phyloP scores from a whole-genome alignment of 1,140 invertebrate species.

The Hetaerina americana region DNA sequence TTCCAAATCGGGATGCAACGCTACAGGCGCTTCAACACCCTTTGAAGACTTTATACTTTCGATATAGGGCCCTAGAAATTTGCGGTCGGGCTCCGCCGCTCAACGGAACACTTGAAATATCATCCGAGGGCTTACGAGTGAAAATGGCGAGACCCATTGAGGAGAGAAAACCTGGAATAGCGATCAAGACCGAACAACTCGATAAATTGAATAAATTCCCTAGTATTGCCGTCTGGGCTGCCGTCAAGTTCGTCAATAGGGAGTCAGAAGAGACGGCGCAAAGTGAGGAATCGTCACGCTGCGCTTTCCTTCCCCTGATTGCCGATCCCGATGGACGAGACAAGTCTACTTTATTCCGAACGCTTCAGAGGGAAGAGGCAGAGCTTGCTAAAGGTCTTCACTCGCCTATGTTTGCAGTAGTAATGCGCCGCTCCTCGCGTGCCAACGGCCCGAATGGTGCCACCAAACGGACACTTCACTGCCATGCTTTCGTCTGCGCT shows the following conservation, averaged over 20 bases:
- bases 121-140: constrained; percentile 48
- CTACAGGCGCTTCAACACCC: constrained; percentile 69
- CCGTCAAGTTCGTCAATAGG: constrained; percentile 52
- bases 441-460: constrained; percentile 36
- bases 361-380: constrained; percentile 26
- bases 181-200: constrained; percentile 24
- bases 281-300: constrained; percentile 19
- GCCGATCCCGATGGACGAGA: constrained; percentile 69
- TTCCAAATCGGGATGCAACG: constrained; percentile 65
- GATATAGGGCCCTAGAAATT: constrained; percentile 35
- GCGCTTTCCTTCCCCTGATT: constrained; percentile 73
- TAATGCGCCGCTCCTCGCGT: constrained; percentile 63
- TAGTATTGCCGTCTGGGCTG: constrained; percentile 82
- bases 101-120: constrained; percentile 51
- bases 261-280: neutral
- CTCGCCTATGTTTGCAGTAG: constrained; percentile 78
- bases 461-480: constrained; percentile 57
- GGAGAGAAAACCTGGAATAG: constrained; percentile 1
- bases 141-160: constrained; percentile 32
- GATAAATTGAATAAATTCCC: constrained; percentile 64
- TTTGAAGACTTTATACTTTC: constrained; percentile 61
- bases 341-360: constrained; percentile 48
- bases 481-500: constrained; percentile 80
- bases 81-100: constrained; percentile 25
- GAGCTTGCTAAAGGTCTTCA: constrained; percentile 36